These are phyloP conservation scores for Platycheirus rosarum DNA, from an alignment of 2,888 invertebrate genomes.

Conservation along the genomic window DNA sequence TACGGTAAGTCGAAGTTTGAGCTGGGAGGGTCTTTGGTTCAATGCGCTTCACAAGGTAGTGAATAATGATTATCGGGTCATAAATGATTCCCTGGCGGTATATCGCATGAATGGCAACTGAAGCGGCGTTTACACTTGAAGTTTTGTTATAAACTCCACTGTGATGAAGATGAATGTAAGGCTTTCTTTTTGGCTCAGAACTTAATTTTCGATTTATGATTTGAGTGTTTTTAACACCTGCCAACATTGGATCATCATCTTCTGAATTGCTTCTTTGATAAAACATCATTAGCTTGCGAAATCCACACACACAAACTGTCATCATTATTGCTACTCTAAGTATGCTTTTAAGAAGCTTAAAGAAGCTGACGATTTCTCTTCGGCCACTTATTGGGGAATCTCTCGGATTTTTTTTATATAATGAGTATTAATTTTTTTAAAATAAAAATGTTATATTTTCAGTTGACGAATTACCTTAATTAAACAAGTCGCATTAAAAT, in stretches of 20 bases:
- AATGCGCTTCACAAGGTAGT: constrained; percentile 67
- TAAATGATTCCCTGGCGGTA: constrained; percentile 50
- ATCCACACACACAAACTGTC: constrained; percentile 5
- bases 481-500: neutral
- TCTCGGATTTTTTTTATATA: no score
- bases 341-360: constrained; percentile 29
- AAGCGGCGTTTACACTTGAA: constrained; percentile 57
- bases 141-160: constrained; percentile 26
- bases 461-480: neutral
- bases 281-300: constrained; percentile 26
- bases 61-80: constrained; percentile 72
- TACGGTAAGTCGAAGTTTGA: neutral
- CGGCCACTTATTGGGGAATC: neutral
- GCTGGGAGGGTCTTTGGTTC: constrained; percentile 46
- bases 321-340: constrained; percentile 26
- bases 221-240: constrained; percentile 61
- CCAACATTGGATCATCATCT: constrained; percentile 40
- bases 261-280: constrained; percentile 34
- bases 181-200: constrained; percentile 51
- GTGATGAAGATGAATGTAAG: constrained; percentile 22
- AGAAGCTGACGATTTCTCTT: constrained; percentile 2
- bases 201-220: constrained; percentile 52
- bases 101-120: constrained; percentile 3
- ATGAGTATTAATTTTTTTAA: neutral
- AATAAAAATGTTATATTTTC: neutral